A percentile compares a stretch with the other conserved stretches of the same genome.
Conservation (phyloP, 2,888 invertebrate genomes). For the Lasioglossum marginatum region DNA sequence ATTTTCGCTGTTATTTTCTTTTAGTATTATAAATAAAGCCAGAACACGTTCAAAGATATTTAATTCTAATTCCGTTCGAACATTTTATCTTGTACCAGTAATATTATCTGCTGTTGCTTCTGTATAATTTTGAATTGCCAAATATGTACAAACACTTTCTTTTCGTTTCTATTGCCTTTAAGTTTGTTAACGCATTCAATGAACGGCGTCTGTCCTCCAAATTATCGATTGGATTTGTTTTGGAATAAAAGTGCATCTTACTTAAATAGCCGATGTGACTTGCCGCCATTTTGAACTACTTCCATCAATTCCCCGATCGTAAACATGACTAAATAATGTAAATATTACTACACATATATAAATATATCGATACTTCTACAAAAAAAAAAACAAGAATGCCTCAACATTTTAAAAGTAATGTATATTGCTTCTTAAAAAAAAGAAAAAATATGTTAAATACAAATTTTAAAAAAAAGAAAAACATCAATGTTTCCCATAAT, state of each 20-base stretch:
- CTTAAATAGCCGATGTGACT: conserved; percentile 75
- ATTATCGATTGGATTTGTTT: conserved; percentile 69
- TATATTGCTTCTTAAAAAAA: conserved; percentile 70
- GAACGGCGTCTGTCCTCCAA: conserved; percentile 75
- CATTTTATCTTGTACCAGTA: conserved; percentile 44
- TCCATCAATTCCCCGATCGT: conserved; percentile 83
- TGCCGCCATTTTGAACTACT: conserved; percentile 85
- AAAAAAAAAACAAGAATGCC: conserved; percentile 36
- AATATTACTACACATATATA: conserved; percentile 15
- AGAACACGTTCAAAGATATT: not conserved
- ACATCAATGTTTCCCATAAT: conserved; percentile 68
- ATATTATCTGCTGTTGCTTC: conserved; percentile 70
- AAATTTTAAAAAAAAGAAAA: conserved; percentile 2
- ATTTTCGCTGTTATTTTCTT: conserved; percentile 12
- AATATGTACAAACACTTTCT: conserved; percentile 43
- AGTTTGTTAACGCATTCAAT: conserved; percentile 65
- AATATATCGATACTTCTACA: conserved; percentile 40
- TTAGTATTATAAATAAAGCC: not conserved
- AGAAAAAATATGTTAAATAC: conserved; percentile 16
- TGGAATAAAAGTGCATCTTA: conserved; percentile 67
- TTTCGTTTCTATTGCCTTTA: conserved; percentile 59
- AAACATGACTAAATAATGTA: conserved; percentile 34
- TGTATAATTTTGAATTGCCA: conserved; percentile 60
- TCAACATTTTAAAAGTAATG: conserved; percentile 64
- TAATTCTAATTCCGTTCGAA: conserved; percentile 11